Evolutionary conservation across 1,140 invertebrate species (phyloP), one percentile per base, ranked within the genome.

Genomic region (Coenobita brevimanus): DNA sequence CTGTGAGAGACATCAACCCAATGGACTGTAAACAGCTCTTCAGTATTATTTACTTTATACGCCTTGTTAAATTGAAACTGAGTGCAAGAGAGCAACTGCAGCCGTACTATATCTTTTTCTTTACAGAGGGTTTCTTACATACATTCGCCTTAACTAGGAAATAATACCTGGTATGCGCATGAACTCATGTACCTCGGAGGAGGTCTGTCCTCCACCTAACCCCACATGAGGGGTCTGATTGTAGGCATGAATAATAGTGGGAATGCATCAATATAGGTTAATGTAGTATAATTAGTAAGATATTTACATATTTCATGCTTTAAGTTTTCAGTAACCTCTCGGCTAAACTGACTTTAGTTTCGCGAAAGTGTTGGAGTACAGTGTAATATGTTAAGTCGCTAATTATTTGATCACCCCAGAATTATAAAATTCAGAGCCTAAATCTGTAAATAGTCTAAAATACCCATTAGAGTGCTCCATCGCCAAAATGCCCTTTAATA

Each of bases 291-390:
- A 2, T 13, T n/a, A 0, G 76, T 79, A 17, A 79, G 43, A 27
- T 79, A 79, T 79, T 79, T 79, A 24, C 54, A 50, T 79, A 78
- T 8, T 54, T 79, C 27, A n/a, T 43, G 8, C 24, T 79, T 79
- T 79, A 79, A 43, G 6, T 79, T 24, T 54, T 46, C 24, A 57
- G 27, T 3, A 79, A 38, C 50, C 76, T 50, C 24, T 79, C 76
- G 1, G 76, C 46, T 3, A 79, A 79, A 79, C 76, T 79, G 8
- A 43, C 76, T 27, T 79, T 79, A 15, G 8, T 79, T 50, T 79
- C 76, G 3, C 76, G 73, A 2, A 46, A 79, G 30, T 54, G n/a
- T 79, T 79, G 24, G 46, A 79, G 30, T 79, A 79, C 1, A 79
- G 24, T n/a, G 43, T 79, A 10, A 79, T 54, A 3, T 33, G 17